These are phyloP conservation scores for Discoglossus pictus DNA, from an alignment of 2,797 vertebrate species.

Conservation along the genomic window DNA sequence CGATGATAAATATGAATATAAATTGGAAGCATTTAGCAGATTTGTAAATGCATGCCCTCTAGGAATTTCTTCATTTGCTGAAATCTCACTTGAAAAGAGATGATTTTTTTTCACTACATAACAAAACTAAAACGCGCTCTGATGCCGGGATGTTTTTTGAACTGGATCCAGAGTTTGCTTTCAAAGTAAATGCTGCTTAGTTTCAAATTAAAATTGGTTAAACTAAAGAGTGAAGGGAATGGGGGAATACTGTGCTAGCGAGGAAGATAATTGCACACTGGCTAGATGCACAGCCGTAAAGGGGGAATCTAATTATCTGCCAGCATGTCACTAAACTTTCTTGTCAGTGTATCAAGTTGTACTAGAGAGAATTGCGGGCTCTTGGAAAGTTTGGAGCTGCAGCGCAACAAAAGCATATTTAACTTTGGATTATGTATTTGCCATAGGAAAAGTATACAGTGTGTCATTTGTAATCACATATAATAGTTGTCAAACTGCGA, in stretches of 20 bases:
- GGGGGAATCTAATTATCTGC: constrained; percentile 13
- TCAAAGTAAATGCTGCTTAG: constrained; percentile 7
- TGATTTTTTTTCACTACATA: no score
- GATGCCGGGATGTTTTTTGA: not conserved
- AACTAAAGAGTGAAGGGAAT: not conserved
- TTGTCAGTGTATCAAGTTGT: not conserved
- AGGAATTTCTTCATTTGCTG: no score
- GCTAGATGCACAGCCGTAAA: not conserved
- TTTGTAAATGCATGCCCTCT: not conserved
- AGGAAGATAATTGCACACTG: constrained; percentile 16
- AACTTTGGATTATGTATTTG: not conserved
- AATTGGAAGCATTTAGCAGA: not conserved
- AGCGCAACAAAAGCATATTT: not conserved
- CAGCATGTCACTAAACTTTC: constrained; percentile 17
- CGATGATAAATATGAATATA: not conserved
- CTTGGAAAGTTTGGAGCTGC: constrained; percentile 4
- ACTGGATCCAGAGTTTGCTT: not conserved
- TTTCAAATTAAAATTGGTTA: constrained; percentile 21
- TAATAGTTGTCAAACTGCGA: not conserved
- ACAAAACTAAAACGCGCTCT: no score
- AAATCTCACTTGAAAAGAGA: no score
- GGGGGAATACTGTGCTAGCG: not conserved
- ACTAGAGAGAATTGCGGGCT: not conserved
- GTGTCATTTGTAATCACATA: not conserved
- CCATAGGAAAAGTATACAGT: not conserved